Conservation (phyloP, 2,888 invertebrate genomes). For the Palloptera scutellata region DNA sequence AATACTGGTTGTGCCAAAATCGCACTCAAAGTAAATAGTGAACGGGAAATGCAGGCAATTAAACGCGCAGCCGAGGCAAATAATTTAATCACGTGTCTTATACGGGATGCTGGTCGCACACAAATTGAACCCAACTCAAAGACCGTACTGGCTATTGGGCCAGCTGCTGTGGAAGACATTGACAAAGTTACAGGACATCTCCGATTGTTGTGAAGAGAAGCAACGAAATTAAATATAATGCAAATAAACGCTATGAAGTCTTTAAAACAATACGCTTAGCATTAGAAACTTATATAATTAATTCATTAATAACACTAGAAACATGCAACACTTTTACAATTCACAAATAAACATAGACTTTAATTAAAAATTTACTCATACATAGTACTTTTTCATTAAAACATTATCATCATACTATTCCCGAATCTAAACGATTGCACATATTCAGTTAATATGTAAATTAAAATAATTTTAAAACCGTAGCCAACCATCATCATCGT, state of each 20-base stretch:
- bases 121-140: conserved; percentile 88
- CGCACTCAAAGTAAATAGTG: conserved; percentile 81
- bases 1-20: conserved; percentile 85
- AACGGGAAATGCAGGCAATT: conserved; percentile 76
- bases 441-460: neutral
- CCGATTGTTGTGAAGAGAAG: conserved; percentile 74
- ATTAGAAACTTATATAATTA: neutral
- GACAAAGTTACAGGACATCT: conserved; percentile 88
- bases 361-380: conserved; percentile 12
- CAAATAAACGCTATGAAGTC: neutral
- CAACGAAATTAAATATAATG: neutral
- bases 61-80: conserved; percentile 73
- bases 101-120: conserved; percentile 92
- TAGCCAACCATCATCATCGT: conserved; percentile 55
- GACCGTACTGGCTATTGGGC: conserved; percentile 94
- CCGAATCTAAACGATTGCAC: neutral
- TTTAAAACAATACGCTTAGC: conserved; percentile 25
- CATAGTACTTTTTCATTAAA: conserved; percentile 10
- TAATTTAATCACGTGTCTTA: conserved; percentile 77
- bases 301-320: conserved; percentile 1
- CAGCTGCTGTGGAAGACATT: conserved; percentile 78
- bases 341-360: neutral
- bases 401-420: conserved; percentile 11
- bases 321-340: conserved; percentile 3
- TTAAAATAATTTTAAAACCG: conserved; percentile 47